Evolutionary conservation across 2,888 invertebrate genomes (phyloP).

Genomic region (Helicoverpa assulta): DNA sequence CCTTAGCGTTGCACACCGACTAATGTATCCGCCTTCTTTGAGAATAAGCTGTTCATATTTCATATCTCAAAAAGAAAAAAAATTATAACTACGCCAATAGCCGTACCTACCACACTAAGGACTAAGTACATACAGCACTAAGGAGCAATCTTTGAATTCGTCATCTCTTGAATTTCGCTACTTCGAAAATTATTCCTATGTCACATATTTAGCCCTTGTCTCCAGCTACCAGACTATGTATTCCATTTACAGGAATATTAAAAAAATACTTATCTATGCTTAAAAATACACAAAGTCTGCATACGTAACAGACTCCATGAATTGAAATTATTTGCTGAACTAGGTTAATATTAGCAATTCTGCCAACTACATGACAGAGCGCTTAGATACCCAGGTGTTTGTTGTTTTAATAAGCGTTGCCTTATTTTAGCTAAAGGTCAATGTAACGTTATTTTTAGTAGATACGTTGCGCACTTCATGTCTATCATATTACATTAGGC

Average conservation of each 20-base stretch:
- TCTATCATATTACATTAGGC: not conserved
- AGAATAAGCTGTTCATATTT: not conserved
- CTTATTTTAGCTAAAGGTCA: constrained; percentile 26
- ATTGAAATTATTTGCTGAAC: constrained; percentile 16
- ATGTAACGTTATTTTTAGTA: constrained; percentile 33
- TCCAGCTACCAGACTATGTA: no score
- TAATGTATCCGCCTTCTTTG: constrained; percentile 38
- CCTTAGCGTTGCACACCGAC: constrained; percentile 17
- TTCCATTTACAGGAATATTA: no score
- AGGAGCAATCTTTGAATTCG: no score
- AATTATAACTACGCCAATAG: not conserved
- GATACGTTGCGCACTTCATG: not conserved
- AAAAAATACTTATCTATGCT: no score
- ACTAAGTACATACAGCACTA: no score
- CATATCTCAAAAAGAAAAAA: constrained; percentile 19
- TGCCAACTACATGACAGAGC: constrained; percentile 15
- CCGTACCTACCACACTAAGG: no score
- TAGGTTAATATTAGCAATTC: constrained; percentile 8
- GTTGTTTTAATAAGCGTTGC: constrained; percentile 7
- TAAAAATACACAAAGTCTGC: no score
- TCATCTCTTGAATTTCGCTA: no score
- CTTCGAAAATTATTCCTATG: no score
- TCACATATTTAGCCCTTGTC: no score
- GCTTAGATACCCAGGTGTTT: constrained; percentile 17
- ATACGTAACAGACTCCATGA: not conserved